Evolutionary conservation across 2,888 invertebrate species (phyloP).

Genomic region (Auanema freiburgensis): DNA sequence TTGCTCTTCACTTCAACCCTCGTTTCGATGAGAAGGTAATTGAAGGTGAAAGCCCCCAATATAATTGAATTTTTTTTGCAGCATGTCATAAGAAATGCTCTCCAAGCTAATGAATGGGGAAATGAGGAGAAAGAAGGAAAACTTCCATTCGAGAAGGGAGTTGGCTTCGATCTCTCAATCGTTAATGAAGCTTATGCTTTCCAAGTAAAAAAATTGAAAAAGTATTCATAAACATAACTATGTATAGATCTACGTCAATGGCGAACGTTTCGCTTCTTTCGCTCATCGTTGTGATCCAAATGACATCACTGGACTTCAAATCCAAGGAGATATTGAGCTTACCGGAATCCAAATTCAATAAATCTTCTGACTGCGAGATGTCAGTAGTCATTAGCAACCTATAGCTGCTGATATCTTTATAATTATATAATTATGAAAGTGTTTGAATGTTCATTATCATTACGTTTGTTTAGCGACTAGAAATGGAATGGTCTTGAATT

Average conservation of each 20-base stretch:
- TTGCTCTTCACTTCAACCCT: slow-evolving; percentile 62
- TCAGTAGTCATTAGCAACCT: too few relatives aligned
- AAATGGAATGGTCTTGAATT: too few relatives aligned
- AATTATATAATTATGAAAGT: too few relatives aligned
- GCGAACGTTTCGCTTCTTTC: slow-evolving; percentile 64
- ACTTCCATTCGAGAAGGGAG: slow-evolving; percentile 62
- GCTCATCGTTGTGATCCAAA: slow-evolving; percentile 64
- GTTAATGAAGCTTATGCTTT: slow-evolving; percentile 63
- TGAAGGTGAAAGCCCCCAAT: neutral
- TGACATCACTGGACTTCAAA: slow-evolving; percentile 62
- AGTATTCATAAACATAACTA: neutral
- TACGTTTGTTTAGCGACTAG: too few relatives aligned
- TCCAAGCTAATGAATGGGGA: slow-evolving; percentile 59
- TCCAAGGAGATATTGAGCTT: slow-evolving; percentile 62
- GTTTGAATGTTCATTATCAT: too few relatives aligned
- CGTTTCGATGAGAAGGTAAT: slow-evolving; percentile 56
- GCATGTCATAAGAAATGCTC: slow-evolving; percentile 53
- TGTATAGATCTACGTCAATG: slow-evolving; percentile 64
- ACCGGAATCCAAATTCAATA: slow-evolving; percentile 61
- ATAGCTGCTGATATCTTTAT: too few relatives aligned
- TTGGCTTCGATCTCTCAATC: slow-evolving; percentile 63
- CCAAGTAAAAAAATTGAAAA: slow-evolving; percentile 36
- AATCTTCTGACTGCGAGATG: slow-evolving; percentile 9
- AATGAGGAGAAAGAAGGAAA: slow-evolving; percentile 64
- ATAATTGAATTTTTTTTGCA: slow-evolving; percentile 22